Conservation (phyloP, 2,797 vertebrate species). For the Leuciscus waleckii region DNA sequence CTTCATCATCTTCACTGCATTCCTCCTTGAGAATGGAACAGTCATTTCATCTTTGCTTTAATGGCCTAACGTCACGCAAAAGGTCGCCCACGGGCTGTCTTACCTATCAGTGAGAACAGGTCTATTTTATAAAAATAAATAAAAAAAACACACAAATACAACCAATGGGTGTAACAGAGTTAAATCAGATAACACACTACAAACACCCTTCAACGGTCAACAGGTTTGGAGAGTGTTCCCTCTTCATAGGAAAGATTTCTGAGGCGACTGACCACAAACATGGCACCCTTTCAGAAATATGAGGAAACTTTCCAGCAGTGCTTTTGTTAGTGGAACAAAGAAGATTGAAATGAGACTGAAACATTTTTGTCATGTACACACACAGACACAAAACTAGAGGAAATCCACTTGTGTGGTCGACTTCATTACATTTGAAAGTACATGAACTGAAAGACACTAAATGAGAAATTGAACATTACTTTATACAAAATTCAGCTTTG, state of each 20-base stretch:
- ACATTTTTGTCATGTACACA: constrained; percentile 15
- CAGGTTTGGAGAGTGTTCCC: constrained; percentile 26
- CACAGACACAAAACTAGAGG: not conserved
- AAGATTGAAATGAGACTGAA: constrained; percentile 30
- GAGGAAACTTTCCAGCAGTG: constrained; percentile 26
- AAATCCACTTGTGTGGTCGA: constrained; percentile 12
- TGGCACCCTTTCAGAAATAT: constrained; percentile 36
- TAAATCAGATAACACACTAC: constrained; percentile 16
- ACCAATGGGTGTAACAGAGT: not conserved
- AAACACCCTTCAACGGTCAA: constrained; percentile 18
- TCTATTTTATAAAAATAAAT: not conserved
- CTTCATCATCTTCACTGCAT: constrained; percentile 64
- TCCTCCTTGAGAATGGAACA: constrained; percentile 66
- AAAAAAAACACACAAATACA: constrained; percentile 33
- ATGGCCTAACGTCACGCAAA: constrained; percentile 50
- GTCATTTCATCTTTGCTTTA: constrained; percentile 61
- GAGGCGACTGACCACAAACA: constrained; percentile 70
- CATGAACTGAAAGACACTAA: not conserved
- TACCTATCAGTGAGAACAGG: constrained; percentile 20
- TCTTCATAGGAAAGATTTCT: constrained; percentile 58
- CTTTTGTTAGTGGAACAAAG: constrained; percentile 25
- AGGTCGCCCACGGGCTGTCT: constrained; percentile 6
- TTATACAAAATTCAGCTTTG: not conserved
- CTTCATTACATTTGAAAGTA: not conserved
- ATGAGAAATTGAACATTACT: not conserved